phyloP scores from a whole-genome alignment of 2,888 invertebrate genomes.

The Oxytorus armatus region DNA sequence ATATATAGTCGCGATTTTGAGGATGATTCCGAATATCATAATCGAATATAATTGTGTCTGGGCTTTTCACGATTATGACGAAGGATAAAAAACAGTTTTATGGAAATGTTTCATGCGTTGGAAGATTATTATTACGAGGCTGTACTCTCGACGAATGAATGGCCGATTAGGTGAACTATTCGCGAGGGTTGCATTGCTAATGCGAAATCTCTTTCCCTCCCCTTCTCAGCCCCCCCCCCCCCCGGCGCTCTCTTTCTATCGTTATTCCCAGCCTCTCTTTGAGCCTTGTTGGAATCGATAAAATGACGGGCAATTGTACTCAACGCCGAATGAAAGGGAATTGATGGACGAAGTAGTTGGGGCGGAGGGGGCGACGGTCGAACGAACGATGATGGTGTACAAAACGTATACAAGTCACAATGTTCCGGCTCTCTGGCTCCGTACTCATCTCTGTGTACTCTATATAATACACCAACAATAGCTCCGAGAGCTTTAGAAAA shows the following conservation, averaged over 20 bases:
- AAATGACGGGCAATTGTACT: conserved; percentile 66
- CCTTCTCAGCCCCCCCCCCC: neutral
- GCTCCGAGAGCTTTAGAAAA: conserved; percentile 55
- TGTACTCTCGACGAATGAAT: conserved; percentile 24
- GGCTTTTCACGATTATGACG: too few species aligned
- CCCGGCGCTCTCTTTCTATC: conserved; percentile 33
- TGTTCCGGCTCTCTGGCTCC: neutral
- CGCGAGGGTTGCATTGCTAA: conserved; percentile 54
- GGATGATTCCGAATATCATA: too few species aligned
- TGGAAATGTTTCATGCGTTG: too few species aligned
- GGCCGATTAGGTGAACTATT: conserved; percentile 45
- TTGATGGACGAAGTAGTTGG: neutral
- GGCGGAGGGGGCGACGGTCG: conserved; percentile 5
- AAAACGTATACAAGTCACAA: conserved; percentile 5
- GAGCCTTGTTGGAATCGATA: conserved; percentile 59
- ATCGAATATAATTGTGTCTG: too few species aligned
- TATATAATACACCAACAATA: conserved; percentile 43
- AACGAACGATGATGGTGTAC: conserved; percentile 36
- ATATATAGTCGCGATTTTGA: too few species aligned
- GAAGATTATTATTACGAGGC: conserved; percentile 2
- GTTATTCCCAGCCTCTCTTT: conserved; percentile 44
- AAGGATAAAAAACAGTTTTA: neutral
- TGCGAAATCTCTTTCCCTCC: conserved; percentile 15
- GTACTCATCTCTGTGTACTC: neutral
- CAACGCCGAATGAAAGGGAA: neutral